These are phyloP conservation scores for Pogonocichla stellata DNA, from an alignment of 2,113 vertebrate species.

Conservation along the genomic window DNA sequence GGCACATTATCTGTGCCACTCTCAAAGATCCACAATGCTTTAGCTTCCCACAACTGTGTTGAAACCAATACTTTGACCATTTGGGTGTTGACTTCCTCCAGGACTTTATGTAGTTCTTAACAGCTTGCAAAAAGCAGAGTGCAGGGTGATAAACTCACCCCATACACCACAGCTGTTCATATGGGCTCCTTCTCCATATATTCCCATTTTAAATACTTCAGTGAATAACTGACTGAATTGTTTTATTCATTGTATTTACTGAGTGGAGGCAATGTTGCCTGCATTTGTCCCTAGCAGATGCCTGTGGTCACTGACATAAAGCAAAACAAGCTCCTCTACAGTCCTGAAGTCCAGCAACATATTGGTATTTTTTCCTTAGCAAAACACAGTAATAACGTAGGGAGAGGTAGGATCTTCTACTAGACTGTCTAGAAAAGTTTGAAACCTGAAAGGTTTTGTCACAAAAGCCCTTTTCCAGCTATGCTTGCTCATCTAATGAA, in stretches of 20 bases:
- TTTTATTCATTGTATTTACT: not conserved
- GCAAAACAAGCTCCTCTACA: not conserved
- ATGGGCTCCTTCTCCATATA: not conserved
- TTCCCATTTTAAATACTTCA: not conserved
- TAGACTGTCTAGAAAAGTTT: not conserved
- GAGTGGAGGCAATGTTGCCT: not conserved
- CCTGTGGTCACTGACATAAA: not conserved
- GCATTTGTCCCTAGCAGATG: not conserved
- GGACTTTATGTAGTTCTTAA: not conserved
- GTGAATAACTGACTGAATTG: not conserved
- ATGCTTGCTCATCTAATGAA: not conserved
- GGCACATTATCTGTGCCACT: not conserved
- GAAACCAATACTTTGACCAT: not conserved
- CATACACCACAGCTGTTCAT: not conserved
- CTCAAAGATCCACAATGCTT: not conserved
- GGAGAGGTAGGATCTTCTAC: not conserved
- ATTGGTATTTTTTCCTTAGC: not conserved
- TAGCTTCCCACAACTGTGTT: not conserved
- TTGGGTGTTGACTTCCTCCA: not conserved
- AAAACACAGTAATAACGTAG: not conserved
- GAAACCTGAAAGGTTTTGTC: not conserved
- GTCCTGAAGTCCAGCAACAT: not conserved
- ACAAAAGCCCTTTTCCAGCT: not conserved
- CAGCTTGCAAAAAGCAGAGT: not conserved
- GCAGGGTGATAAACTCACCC: not conserved